phyloP scores from a whole-genome alignment of 1,140 invertebrate species.

The Macrocentrus cingulum region DNA sequence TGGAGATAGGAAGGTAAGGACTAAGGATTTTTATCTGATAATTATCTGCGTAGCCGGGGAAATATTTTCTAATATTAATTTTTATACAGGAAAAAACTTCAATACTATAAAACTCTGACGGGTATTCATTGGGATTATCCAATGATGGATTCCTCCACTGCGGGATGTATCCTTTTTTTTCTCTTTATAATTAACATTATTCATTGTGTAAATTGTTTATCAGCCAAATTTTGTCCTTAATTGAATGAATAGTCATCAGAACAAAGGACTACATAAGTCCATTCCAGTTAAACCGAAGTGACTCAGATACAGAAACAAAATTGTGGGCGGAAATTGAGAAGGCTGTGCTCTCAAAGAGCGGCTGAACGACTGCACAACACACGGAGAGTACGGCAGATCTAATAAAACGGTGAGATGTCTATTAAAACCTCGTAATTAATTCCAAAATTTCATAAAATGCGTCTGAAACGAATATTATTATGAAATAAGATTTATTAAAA shows the following conservation, averaged over 20 bases:
- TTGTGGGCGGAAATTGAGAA: slow-evolving; percentile 21
- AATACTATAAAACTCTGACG: slow-evolving; percentile 17
- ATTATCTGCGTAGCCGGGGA: not conserved
- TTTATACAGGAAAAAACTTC: slow-evolving; percentile 17
- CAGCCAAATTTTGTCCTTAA: slow-evolving; percentile 10
- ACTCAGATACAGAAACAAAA: not conserved
- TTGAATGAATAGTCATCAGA: slow-evolving; percentile 7
- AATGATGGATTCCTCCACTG: not conserved
- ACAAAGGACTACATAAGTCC: slow-evolving; percentile 12
- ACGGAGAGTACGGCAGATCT: not conserved
- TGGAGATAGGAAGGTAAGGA: slow-evolving; percentile 14
- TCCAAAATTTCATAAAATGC: too few relatives aligned
- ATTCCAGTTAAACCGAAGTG: slow-evolving; percentile 4
- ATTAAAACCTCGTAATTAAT: too few relatives aligned
- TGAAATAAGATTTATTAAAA: not conserved
- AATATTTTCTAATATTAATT: not conserved
- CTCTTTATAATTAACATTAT: not conserved
- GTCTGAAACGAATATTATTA: too few relatives aligned
- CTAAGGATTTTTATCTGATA: not conserved
- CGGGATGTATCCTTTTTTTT: slow-evolving; percentile 23
- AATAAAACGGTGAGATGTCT: not conserved
- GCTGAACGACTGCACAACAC: not conserved
- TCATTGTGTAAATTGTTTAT: not conserved
- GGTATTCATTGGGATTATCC: slow-evolving; percentile 22
- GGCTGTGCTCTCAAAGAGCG: not conserved